Conservation (phyloP, 2,113 vertebrate genomes). For the Maccullochella peelii region DNA sequence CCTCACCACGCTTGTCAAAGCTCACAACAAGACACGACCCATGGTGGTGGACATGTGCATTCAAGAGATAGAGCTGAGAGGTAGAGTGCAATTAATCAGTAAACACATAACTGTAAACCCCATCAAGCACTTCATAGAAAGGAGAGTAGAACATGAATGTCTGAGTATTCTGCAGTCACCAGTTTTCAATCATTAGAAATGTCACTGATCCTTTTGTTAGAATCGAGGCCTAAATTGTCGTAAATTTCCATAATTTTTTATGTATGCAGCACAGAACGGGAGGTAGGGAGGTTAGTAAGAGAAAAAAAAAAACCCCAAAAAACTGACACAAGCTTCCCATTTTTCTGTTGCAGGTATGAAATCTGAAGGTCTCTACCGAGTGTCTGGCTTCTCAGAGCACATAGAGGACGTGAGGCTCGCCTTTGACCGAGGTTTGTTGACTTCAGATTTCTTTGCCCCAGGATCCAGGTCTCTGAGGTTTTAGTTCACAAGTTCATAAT, state of each 20-base stretch:
- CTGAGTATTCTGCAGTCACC: neutral
- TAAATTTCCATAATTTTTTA: neutral
- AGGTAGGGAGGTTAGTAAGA: neutral
- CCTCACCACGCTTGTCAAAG: slow-evolving; percentile 97
- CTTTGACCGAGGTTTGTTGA: slow-evolving; percentile 93
- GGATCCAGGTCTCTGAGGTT: slow-evolving; percentile 23
- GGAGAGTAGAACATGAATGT: neutral
- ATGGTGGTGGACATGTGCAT: slow-evolving; percentile 99
- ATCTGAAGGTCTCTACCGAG: slow-evolving; percentile 96
- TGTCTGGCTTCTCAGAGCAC: slow-evolving; percentile 97
- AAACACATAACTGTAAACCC: neutral
- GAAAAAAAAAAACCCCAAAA: neutral
- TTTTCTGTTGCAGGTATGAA: slow-evolving; percentile 87
- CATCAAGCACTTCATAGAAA: neutral
- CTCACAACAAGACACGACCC: slow-evolving; percentile 93
- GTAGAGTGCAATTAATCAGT: slow-evolving; percentile 70
- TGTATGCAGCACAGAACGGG: neutral
- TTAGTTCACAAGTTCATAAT: slow-evolving; percentile 11
- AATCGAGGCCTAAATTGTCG: neutral
- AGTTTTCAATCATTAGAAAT: neutral
- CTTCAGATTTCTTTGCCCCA: slow-evolving; percentile 25
- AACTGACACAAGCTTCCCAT: neutral
- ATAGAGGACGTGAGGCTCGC: slow-evolving; percentile 95
- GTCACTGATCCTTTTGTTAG: neutral
- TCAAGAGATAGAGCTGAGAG: slow-evolving; percentile 96